Evolutionary conservation across 2,113 vertebrate species (phyloP).

Genomic region (Corythornis cristatus): DNA sequence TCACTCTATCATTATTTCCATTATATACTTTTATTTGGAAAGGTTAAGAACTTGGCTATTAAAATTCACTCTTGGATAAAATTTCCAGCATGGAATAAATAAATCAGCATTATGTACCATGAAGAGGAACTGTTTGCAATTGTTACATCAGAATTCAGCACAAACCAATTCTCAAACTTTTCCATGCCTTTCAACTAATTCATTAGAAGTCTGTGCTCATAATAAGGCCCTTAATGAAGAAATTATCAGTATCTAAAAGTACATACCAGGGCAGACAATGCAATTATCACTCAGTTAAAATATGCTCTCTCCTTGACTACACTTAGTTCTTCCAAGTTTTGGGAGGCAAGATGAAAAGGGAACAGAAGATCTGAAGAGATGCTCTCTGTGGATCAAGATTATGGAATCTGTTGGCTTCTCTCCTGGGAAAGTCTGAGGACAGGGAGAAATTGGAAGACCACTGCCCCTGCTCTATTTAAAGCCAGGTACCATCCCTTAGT

Average conservation of each 20-base stretch:
- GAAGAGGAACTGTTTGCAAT: neutral
- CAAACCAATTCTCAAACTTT: neutral
- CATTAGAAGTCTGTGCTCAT: neutral
- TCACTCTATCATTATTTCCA: slow-evolving; percentile 23
- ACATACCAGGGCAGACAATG: neutral
- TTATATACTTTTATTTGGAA: neutral
- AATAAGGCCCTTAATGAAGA: neutral
- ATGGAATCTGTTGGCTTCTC: neutral
- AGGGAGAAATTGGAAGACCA: neutral
- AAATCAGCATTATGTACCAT: neutral
- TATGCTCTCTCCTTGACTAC: neutral
- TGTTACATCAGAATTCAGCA: neutral
- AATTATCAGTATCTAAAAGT: neutral
- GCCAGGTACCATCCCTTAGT: neutral
- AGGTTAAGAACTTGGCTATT: neutral
- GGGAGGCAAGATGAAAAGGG: neutral
- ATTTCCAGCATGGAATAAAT: neutral
- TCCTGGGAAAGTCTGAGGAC: neutral
- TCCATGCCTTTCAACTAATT: neutral
- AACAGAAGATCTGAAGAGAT: neutral
- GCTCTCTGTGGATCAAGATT: neutral
- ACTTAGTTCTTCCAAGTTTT: neutral
- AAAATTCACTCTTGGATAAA: slow-evolving; percentile 13
- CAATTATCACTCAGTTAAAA: neutral
- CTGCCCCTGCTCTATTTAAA: neutral